A percentile compares a stretch with the other conserved stretches of the same genome.
Evolutionary conservation across 2,888 invertebrate genomes (phyloP).

Genomic region (Brenthis daphne): DNA sequence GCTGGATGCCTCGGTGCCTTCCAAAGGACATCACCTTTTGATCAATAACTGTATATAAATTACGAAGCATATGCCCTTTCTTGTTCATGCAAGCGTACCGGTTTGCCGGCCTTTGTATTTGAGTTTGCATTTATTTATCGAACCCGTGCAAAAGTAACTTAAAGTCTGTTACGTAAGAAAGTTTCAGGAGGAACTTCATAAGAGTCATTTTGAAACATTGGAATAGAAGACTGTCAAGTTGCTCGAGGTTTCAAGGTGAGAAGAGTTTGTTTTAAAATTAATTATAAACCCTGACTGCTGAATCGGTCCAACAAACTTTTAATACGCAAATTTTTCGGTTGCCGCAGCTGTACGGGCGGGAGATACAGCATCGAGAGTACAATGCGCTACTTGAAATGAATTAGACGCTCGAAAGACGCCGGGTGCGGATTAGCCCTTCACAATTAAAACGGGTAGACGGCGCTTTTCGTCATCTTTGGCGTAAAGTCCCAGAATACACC

Average conservation of each 20-base stretch:
- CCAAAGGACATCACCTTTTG: constrained; percentile 80
- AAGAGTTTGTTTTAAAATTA: constrained; percentile 33
- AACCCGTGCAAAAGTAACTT: constrained; percentile 47
- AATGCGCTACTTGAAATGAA: constrained; percentile 68
- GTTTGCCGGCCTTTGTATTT: constrained; percentile 66
- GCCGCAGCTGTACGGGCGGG: constrained; percentile 53
- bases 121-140: constrained; percentile 51
- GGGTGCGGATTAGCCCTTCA: constrained; percentile 61
- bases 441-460: constrained; percentile 64
- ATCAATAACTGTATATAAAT: constrained; percentile 82
- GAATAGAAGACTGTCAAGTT: constrained; percentile 27
- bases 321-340: constrained; percentile 39
- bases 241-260: constrained; percentile 32
- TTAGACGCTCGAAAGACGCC: constrained; percentile 65
- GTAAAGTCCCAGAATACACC: constrained; percentile 53
- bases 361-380: constrained; percentile 47
- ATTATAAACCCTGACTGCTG: constrained; percentile 30
- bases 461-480: constrained; percentile 52
- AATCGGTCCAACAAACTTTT: constrained; percentile 25
- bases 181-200: constrained; percentile 36
- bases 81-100: constrained; percentile 70
- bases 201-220: constrained; percentile 20
- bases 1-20: constrained; percentile 69
- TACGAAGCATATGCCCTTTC: constrained; percentile 78
- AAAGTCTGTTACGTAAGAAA: constrained; percentile 43